These are phyloP conservation scores for Garrulus glandarius DNA, from an alignment of 2,797 vertebrate species.

Conservation along the genomic window DNA sequence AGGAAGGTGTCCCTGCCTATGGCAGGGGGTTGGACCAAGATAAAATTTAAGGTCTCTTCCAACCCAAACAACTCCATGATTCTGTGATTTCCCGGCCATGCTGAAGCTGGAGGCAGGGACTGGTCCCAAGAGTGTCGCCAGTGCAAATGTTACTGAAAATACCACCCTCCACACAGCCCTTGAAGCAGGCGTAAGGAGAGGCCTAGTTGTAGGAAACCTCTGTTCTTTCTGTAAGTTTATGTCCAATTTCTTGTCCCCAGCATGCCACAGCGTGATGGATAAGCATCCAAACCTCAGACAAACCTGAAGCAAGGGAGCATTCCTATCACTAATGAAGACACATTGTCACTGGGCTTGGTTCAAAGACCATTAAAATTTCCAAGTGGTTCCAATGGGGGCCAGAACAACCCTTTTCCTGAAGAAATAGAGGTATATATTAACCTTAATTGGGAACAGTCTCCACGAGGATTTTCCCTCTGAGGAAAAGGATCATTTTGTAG, in stretches of 20 bases:
- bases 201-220: neutral
- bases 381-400: neutral
- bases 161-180: neutral
- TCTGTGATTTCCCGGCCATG: neutral
- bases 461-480: slow-evolving; percentile 17
- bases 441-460: slow-evolving; percentile 48
- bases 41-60: neutral
- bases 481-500: slow-evolving; percentile 34
- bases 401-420: slow-evolving; percentile 2
- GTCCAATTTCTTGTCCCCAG: neutral
- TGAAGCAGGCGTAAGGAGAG: neutral
- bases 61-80: neutral
- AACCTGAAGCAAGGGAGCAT: neutral
- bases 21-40: neutral
- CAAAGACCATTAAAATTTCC: slow-evolving; percentile 13
- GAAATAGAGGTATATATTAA: slow-evolving; percentile 35
- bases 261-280: neutral
- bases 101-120: neutral
- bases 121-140: neutral
- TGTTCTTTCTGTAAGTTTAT: neutral
- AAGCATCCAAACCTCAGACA: neutral
- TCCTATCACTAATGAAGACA: slow-evolving; percentile 37
- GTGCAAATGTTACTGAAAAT: neutral
- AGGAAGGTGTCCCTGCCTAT: neutral
- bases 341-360: neutral